Base-by-base conservation (phyloP, 2,113 vertebrate species). In the Carollia perspicillata region DNA sequence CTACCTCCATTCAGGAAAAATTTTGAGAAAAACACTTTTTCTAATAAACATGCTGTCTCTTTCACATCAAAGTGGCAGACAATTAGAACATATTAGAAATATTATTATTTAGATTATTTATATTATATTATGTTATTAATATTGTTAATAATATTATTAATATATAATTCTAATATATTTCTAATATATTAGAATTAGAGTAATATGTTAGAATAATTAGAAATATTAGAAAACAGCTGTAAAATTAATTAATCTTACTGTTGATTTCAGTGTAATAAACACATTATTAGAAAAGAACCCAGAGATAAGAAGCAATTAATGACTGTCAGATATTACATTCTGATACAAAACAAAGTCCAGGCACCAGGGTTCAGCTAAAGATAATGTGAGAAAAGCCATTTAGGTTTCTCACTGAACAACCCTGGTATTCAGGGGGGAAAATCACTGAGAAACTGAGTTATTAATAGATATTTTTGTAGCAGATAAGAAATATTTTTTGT, bases 241-340 rank as follows among this genome's bases (percentile, higher is more conserved):
- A 95, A 97, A 95, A 98, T 90, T 72, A 83, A 83, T 97, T 97
- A 96, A 53, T 35, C 44, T 97, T 94, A 77, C 18, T 69, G 23
- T 66, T 97, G 11, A 1, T 97, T 77, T 94, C 44, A 83, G 95
- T 79, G 84, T 0, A 23, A 90, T 94, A 96, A 71, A 72, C 33
- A 83, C 95, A 97, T 98, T 90, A 96, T 96, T 96, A 96, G 90
- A 98, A 97, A 98, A 87, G 77, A 93, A 96, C 33, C 20, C 40
- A 78, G 55, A 95, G 95, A 95, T 97, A 96, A 96, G 80, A 96
- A 95, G 90, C 42, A 97, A 94, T 97, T 97, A 94, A 93, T 84
- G 75, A 93, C 60, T 85, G 68, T 63, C 6, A 8, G 84, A 65
- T 79, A 92, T 80, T 83, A 37, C 77, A 69, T 28, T 74, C 92